Percentiles rank a stretch among this genome's conserved stretches.
Conservation (phyloP, 1,140 invertebrate genomes). For the Stenopsyche tienmushanensis region DNA sequence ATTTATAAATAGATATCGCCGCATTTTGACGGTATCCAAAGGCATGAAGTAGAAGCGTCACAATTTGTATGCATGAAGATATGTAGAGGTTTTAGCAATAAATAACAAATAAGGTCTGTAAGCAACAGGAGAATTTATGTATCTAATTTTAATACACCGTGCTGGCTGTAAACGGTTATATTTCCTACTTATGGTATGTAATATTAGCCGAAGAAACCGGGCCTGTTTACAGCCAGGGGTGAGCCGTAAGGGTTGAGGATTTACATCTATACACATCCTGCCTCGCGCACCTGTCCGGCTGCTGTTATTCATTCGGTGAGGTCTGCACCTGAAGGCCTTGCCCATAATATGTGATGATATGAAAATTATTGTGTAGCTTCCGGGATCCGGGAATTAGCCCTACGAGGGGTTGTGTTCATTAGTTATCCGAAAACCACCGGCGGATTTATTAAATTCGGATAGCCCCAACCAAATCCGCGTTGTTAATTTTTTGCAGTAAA, state of each 20-base stretch:
- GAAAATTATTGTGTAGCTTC: slow-evolving; percentile 13
- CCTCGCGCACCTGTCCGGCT: slow-evolving; percentile 17
- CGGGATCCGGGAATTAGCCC: too few species aligned
- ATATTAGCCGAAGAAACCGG: slow-evolving; percentile 5
- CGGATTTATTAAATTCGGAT: too few species aligned
- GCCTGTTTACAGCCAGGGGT: background rate
- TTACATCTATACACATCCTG: background rate
- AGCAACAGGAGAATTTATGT: background rate
- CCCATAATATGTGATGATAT: slow-evolving; percentile 6
- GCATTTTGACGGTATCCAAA: too few species aligned
- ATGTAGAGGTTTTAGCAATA: slow-evolving; percentile 5
- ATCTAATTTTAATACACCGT: slow-evolving; percentile 15
- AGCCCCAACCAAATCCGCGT: too few species aligned
- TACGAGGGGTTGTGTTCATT: too few species aligned
- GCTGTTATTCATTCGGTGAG: background rate
- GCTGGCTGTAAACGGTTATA: background rate
- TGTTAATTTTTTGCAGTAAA: too few species aligned
- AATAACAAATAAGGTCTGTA: slow-evolving; percentile 7
- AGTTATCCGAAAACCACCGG: too few species aligned
- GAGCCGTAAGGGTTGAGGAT: background rate
- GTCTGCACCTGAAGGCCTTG: slow-evolving; percentile 11
- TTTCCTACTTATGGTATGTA: background rate
- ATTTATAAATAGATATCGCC: too few species aligned
- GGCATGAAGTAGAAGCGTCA: too few species aligned
- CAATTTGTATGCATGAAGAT: too few species aligned